A percentile compares a stretch with the other conserved stretches of the same genome.
Evolutionary conservation across 2,797 vertebrate genomes (phyloP).

Genomic region (Falco concolor): DNA sequence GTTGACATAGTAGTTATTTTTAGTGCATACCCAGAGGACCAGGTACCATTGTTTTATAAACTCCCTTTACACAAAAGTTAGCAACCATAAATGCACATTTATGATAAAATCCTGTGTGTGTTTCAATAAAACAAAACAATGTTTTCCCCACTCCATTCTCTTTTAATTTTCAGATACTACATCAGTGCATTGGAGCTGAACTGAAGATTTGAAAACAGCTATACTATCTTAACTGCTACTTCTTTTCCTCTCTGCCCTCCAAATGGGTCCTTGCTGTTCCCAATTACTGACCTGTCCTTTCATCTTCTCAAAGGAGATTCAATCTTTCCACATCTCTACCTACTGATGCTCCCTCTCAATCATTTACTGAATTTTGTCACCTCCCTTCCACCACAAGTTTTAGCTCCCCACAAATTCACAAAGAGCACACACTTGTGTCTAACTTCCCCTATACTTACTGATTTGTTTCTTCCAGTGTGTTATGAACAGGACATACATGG

Average conservation of each 20-base stretch:
- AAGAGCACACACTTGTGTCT: not conserved
- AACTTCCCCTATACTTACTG: not conserved
- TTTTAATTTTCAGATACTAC: constrained; percentile 1
- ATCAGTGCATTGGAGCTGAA: not conserved
- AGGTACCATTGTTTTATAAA: not conserved
- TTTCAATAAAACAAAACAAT: not conserved
- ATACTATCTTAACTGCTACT: not conserved
- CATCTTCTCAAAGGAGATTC: constrained; percentile 20
- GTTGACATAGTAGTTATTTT: not conserved
- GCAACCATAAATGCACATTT: not conserved
- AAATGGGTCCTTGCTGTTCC: constrained; percentile 12
- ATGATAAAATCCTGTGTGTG: not conserved
- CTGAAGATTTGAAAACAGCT: not conserved
- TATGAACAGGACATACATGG: not conserved
- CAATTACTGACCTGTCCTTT: constrained; percentile 26
- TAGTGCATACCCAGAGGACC: not conserved
- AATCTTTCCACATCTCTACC: constrained; percentile 10
- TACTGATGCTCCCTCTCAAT: not conserved
- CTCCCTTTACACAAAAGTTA: not conserved
- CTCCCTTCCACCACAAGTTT: not conserved
- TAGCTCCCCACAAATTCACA: not conserved
- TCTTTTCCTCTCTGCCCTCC: not conserved
- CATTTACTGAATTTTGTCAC: not conserved
- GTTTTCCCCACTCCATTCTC: not conserved
- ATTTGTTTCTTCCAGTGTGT: not conserved